Conservation (phyloP, 1,140 invertebrate species). For the Bombus confusus region DNA sequence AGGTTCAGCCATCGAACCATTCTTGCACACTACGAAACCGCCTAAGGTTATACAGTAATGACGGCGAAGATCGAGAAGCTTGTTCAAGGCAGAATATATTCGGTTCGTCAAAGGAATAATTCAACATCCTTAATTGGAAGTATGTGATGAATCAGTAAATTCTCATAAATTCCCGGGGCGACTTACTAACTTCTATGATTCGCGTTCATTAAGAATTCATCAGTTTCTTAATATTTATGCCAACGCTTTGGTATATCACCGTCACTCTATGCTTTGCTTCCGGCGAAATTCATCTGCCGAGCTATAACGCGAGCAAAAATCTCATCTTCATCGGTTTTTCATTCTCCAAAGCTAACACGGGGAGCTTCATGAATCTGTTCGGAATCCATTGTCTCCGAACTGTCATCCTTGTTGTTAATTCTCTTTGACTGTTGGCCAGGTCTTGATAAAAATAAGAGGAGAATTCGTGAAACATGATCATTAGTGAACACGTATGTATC, state of each 20-base stretch:
- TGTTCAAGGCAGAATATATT: neutral
- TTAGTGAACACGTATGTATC: slow-evolving; percentile 35
- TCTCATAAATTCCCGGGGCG: neutral
- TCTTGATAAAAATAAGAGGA: slow-evolving; percentile 3
- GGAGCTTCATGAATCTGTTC: neutral
- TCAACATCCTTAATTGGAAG: neutral
- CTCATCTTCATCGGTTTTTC: neutral
- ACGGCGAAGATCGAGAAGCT: no score
- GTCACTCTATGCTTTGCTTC: neutral
- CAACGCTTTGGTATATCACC: neutral
- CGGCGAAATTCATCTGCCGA: neutral
- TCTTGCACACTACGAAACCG: neutral
- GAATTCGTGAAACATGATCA: neutral
- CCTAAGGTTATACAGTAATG: neutral
- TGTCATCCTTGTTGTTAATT: neutral
- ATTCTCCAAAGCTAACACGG: neutral
- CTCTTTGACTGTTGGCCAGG: neutral
- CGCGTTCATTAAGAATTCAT: neutral
- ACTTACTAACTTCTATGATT: neutral
- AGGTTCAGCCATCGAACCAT: neutral
- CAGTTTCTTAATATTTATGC: neutral
- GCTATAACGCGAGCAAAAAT: neutral
- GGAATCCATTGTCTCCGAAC: neutral
- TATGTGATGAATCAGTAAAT: neutral
- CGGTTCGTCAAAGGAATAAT: neutral